Base-by-base conservation (phyloP, 2,797 vertebrate genomes). In the Poliocrania exsul region DNA sequence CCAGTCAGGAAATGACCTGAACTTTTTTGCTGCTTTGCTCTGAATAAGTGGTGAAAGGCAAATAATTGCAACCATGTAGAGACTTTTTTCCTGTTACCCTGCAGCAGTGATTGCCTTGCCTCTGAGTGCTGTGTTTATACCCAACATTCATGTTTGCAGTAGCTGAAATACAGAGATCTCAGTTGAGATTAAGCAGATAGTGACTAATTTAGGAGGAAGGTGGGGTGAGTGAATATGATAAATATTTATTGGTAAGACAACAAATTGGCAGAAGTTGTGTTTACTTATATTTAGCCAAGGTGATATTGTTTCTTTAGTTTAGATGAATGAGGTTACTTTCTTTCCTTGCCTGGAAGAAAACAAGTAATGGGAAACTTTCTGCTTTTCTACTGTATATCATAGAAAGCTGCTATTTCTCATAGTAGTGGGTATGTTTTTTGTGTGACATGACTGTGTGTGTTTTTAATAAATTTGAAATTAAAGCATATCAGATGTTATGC, bases 1-100 rank as follows among this genome's bases (percentile, higher is more conserved):
- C 77, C 79, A 75, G 92, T 96, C 94, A 95, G 97, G 96, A 97
- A 97, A 94, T 95, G 88, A 97, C 82, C 94, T 93, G 96, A 95
- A 93, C 96, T 94, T 93, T 89, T 92, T 90, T 95, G 58, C 70
- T 89, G 79, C 69, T 89, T 94, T 94, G 37, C 73, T 79, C 72
- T 72, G 89, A 96, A 50, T 75, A 67, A 92, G 54, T 60, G 50
- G 85, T 91, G 38, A 90, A 97, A 96, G 84, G 77, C 95, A 95
- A 93, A 91, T 20, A 8, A 75, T 78, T 91, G 58, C 86, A 91
- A 58, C 71, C 42, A 14, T 5, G 17, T 54, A 47, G 78, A 95
- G 73, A 60, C 37, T 58, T 91, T 80, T 93, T 92, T 83, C 35
- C 74, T 93, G 66, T 81, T 90, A 72, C 46, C 44, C 38, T 61